Evolutionary conservation across 2,113 vertebrate genomes (phyloP).

Genomic region (Epinephelus moara): DNA sequence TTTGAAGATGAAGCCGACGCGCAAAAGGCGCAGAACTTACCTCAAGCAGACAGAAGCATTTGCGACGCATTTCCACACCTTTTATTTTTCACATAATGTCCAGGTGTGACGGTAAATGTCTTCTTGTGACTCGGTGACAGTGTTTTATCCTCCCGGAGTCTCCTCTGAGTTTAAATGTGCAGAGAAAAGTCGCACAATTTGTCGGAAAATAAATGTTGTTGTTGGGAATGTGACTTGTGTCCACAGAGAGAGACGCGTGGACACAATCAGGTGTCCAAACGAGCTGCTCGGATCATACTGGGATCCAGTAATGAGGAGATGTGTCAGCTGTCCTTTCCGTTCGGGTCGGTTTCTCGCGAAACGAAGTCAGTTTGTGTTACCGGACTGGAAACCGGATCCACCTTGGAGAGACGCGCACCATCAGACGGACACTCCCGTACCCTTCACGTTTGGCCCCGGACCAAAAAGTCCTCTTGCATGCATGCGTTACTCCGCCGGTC

Average conservation of each 20-base stretch:
- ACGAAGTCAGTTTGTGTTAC: constrained; percentile 25
- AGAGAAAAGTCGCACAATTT: constrained; percentile 28
- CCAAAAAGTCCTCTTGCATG: constrained; percentile 5
- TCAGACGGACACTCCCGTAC: neutral
- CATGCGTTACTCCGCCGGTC: constrained; percentile 28
- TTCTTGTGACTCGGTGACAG: neutral
- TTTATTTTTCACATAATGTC: constrained; percentile 54
- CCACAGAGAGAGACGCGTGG: constrained; percentile 1
- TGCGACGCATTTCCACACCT: constrained; percentile 69
- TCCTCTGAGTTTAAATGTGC: neutral
- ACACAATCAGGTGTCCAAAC: neutral
- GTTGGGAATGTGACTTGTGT: constrained; percentile 9
- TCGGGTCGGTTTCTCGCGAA: neutral
- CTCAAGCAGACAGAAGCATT: constrained; percentile 64
- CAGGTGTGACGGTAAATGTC: constrained; percentile 10
- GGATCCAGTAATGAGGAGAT: neutral
- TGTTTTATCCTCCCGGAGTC: neutral
- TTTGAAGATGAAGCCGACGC: neutral
- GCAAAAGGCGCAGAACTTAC: constrained; percentile 59
- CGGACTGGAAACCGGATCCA: constrained; percentile 39
- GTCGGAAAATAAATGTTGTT: neutral
- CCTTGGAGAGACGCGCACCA: constrained; percentile 40
- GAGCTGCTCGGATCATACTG: neutral
- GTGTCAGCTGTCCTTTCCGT: neutral
- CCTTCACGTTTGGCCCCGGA: neutral